Evolutionary conservation across 2,797 vertebrate species (phyloP), one percentile per base, ranked within the genome.

Genomic region (Lutjanus campechanus): DNA sequence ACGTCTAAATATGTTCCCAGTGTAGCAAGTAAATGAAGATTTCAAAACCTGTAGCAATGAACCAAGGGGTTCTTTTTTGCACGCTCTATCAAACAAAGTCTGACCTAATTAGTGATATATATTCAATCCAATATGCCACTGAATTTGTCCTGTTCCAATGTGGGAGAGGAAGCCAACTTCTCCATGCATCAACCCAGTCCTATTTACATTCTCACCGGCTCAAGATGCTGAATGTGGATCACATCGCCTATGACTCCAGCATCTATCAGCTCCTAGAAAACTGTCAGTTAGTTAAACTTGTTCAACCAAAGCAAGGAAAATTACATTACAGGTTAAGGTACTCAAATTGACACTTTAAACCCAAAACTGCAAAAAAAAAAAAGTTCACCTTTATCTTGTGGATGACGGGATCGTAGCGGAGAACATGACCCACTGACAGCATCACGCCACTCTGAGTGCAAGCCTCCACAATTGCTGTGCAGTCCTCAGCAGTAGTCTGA

Each of bases 151-250:
- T 36, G 2, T 36, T 36, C 29, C 29, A 36, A 36, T 36, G 3
- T 36, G 29, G 29, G 5, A 36, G 29, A 36, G 29, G 29, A 36
- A 36, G 3, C 29, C 29, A 36, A 36, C 29, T 36, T 36, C 29
- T 36, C 5, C 5, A 5, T 36, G 29, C 29, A 36, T 36, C 29
- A 36, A 36, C 29, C 29, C 29, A 36, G 29, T 36, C 29, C 12
- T 65, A 41, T 44, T 46, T 55, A 17, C 4, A 22, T 73, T 68
- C 95, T 93, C 91, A 97, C 96, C 22, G 96, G 96, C 85, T 96
- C 96, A 43, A 96, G 50, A 85, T 97, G 97, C 84, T 97, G 97
- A 89, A 97, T 97, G 80, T 97, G 97, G 53, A 95, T 91, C 69
- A 97, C 90, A 69, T 97, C 95, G 6, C 96, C 96, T 7, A 97